These are phyloP conservation scores for Gallinago paraguaiae DNA, from an alignment of 2,113 vertebrate genomes.

Conservation along the genomic window DNA sequence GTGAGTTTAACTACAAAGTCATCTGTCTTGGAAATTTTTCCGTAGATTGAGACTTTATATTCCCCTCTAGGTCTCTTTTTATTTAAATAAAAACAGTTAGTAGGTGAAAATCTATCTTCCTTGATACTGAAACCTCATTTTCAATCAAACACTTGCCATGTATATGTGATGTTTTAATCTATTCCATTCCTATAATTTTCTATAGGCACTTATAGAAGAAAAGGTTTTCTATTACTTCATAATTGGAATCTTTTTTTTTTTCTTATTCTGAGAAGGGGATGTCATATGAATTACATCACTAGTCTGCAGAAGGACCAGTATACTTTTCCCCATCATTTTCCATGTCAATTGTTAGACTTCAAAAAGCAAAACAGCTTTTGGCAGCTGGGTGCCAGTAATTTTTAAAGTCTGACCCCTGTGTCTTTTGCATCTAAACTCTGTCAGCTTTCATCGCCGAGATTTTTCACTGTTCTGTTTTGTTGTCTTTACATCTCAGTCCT, in stretches of 20 bases:
- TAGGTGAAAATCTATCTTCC: background rate
- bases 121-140: background rate
- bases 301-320: background rate
- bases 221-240: background rate
- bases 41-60: background rate
- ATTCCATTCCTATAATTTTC: background rate
- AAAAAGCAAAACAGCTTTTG: background rate
- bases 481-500: background rate
- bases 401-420: background rate
- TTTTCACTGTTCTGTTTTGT: background rate
- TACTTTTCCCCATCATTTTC: background rate
- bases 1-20: background rate
- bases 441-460: background rate
- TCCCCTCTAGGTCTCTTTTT: background rate
- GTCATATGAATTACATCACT: background rate
- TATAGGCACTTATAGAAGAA: background rate
- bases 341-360: background rate
- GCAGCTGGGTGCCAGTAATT: background rate
- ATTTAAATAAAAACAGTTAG: background rate
- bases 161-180: background rate
- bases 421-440: background rate
- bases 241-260: background rate
- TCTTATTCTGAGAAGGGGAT: background rate
- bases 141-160: background rate
- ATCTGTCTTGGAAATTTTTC: background rate